Base-by-base conservation (phyloP, 2,888 invertebrate species). In the Neelides folsomi region DNA sequence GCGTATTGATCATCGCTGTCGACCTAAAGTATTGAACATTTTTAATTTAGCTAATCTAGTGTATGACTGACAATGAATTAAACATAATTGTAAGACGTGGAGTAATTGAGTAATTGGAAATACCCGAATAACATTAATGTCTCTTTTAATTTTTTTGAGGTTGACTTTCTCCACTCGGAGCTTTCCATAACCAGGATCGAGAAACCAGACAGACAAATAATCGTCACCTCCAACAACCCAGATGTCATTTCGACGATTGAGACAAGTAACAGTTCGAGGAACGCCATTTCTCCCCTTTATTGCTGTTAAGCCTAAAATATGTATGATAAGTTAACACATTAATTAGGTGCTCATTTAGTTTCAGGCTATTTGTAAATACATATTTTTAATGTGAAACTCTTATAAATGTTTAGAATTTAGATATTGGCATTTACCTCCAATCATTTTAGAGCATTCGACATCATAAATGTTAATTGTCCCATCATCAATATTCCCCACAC, bases 401-500 rank as follows among this genome's bases (percentile, higher is more conserved):
- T 13, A 16, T 18, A 16, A 9, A 2, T 43, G 2, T 15, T 9
- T 13, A 35, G 37, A 27, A 10, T 44, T 3, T 19, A 6, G 9
- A 7, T 18, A 10, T 2, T 69, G 71, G 37, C 70, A 69, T 7
- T 77, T 76, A 59, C 81, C 82, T 56, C 82, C 79, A 35, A 83
- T 79, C 4, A 75, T 69, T 47, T 71, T 70, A 52, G 70, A 71
- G 1, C 75, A 76, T 37, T 73, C 71, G 58, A 89, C 77, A 68
- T 90, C 83, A 81, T 86, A 93, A 1, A 93, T 79, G 41, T 90
- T 82, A 37, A 92, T 78, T 59, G 83, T 82, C 36, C 88, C 87
- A 70, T 92, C 92, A 70, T 93, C 93, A 54, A 83, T 78, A 0
- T 93, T 93, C 0, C 93, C 93, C 38, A 92, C 75, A 0, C 88